A percentile compares a stretch with the other conserved stretches of the same genome.
phyloP scores from a whole-genome alignment of 2,888 invertebrate species.

The Amorpha juglandis region DNA sequence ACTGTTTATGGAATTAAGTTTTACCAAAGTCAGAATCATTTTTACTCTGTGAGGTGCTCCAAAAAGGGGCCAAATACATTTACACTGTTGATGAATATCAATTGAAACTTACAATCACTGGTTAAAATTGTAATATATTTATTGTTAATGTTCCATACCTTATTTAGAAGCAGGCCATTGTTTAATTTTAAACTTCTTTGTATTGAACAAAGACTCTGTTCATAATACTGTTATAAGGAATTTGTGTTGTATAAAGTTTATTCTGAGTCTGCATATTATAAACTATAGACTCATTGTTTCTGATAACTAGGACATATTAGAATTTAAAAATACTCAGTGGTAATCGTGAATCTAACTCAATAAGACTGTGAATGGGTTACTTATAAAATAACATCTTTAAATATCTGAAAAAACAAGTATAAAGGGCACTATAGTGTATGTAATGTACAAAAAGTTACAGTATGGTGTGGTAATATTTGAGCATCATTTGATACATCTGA shows the following conservation, averaged over 20 bases:
- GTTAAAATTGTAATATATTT: not conserved
- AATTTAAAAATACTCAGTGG: not conserved
- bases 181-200: not conserved
- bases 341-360: not conserved
- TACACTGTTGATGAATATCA: too few relatives aligned
- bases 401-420: too few relatives aligned
- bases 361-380: not conserved
- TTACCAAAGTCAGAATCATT: too few relatives aligned
- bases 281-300: not conserved
- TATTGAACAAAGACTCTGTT: not conserved
- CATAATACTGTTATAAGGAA: constrained; percentile 3
- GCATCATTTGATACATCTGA: too few relatives aligned
- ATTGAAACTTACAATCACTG: too few relatives aligned
- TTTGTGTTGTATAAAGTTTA: not conserved
- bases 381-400: too few relatives aligned
- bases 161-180: not conserved
- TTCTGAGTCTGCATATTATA: not conserved
- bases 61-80: too few relatives aligned
- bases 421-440: too few relatives aligned
- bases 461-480: too few relatives aligned
- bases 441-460: too few relatives aligned
- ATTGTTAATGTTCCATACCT: not conserved
- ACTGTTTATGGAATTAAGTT: too few relatives aligned
- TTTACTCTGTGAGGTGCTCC: too few relatives aligned
- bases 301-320: not conserved